These are phyloP conservation scores for Myotis findleyi DNA, from an alignment of 2,797 vertebrate genomes.

Conservation along the genomic window DNA sequence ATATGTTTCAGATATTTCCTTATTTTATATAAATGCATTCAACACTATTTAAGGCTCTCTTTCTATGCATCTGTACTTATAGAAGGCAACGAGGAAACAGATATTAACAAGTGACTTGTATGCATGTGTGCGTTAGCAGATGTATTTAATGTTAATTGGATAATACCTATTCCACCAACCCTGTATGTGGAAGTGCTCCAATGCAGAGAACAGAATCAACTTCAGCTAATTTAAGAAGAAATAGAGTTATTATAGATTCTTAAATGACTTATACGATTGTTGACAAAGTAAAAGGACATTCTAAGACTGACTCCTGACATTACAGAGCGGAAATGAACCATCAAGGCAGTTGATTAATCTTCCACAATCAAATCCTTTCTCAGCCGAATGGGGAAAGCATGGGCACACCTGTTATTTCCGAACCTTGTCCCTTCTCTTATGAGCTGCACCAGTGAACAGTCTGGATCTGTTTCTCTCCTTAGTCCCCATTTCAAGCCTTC, in stretches of 20 bases:
- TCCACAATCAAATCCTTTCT: not conserved
- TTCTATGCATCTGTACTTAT: not conserved
- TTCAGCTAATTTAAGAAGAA: constrained; percentile 15
- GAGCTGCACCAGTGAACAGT: not conserved
- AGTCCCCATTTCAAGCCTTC: not conserved
- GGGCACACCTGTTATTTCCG: not conserved
- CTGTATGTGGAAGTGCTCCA: not conserved
- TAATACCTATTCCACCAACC: not conserved
- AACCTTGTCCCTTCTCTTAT: not conserved
- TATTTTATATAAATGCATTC: not conserved
- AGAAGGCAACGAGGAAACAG: not conserved
- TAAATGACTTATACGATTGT: not conserved
- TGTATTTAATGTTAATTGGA: not conserved
- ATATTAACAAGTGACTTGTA: not conserved
- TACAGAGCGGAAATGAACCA: not conserved
- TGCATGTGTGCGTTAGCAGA: not conserved
- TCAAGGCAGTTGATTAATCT: not conserved
- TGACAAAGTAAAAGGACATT: not conserved
- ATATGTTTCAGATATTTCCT: not conserved
- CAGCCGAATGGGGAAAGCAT: not conserved
- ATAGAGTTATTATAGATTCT: not conserved
- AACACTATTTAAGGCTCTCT: not conserved
- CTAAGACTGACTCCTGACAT: not conserved
- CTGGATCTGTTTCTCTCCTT: not conserved
- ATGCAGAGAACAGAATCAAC: not conserved